phyloP scores from a whole-genome alignment of 1,140 invertebrate genomes.

The Drosophila athabasca region DNA sequence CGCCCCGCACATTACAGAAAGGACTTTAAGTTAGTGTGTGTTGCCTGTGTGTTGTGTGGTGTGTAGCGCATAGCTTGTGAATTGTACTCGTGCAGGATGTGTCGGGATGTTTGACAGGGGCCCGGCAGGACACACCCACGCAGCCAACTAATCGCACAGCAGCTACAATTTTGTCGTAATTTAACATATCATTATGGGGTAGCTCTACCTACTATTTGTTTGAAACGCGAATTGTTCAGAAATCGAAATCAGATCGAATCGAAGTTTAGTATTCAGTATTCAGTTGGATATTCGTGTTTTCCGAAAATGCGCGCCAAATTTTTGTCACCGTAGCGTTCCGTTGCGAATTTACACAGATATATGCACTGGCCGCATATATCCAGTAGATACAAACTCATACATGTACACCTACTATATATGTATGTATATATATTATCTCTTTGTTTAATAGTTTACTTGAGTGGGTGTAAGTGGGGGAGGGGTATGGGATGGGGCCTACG shows the following conservation, averaged over 20 bases:
- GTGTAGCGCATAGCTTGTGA: slow-evolving; percentile 19
- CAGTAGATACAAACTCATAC: slow-evolving; percentile 23
- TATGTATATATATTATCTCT: slow-evolving; percentile 47
- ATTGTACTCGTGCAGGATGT: slow-evolving; percentile 56
- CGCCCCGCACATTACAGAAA: slow-evolving; percentile 63
- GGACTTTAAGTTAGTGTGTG: slow-evolving; percentile 67
- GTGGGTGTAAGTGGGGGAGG: not conserved
- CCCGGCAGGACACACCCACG: slow-evolving; percentile 30
- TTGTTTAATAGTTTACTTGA: not conserved
- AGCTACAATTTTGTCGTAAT: slow-evolving; percentile 34
- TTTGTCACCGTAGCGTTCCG: slow-evolving; percentile 77
- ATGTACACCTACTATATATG: slow-evolving; percentile 17
- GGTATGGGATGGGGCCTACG: slow-evolving; percentile 26
- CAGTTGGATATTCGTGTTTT: slow-evolving; percentile 59
- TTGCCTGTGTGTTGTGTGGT: slow-evolving; percentile 26
- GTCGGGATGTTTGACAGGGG: too few relatives aligned
- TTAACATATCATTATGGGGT: slow-evolving; percentile 57
- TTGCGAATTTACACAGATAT: slow-evolving; percentile 65
- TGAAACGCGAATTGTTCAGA: slow-evolving; percentile 68
- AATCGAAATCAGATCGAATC: slow-evolving; percentile 47
- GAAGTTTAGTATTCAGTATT: slow-evolving; percentile 57
- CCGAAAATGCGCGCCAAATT: slow-evolving; percentile 73
- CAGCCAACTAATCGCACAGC: not conserved
- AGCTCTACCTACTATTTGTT: slow-evolving; percentile 54
- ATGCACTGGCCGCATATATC: slow-evolving; percentile 28